Evolutionary conservation across 2,888 invertebrate genomes (phyloP), one percentile per base, ranked within the genome.

Genomic region (Junonia oenone): DNA sequence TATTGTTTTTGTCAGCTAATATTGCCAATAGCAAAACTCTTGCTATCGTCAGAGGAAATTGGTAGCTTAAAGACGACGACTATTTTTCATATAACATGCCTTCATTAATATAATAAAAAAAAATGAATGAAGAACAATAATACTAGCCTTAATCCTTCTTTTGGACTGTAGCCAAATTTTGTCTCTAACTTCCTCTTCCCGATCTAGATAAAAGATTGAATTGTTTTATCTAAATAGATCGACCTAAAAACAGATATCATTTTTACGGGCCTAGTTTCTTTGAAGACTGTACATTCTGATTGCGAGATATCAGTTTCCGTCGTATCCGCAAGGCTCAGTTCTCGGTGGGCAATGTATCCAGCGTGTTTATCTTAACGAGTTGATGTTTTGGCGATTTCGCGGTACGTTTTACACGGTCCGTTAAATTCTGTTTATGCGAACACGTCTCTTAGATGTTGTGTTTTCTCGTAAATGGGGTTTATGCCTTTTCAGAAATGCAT

Each of bases 321-420:
- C 37, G 38, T 54, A 49, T 62, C 49, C 54, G 43, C 33, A 49
- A 51, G 52, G 58, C 51, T 52, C 46, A 52, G 55, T 55, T 59
- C 55, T 29, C 48, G 37, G 56, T 59, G 54, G 59, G 19, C 37
- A 54, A 57, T 57, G 49, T 55, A 15, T 55, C 51, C 43, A 60
- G 35, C 61, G 58, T 63, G 59, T 73, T 67, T 67, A 55, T 69
- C 66, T 66, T 65, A 68, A 68, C 65, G 66, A 72, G 65, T 64
- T 63, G 64, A 62, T 63, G 67, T 63, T 71, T 68, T 56, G 63
- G 63, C 58, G 66, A 72, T 73, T 73, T 73, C 63, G 63, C 64
- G 69, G 65, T 55, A 59, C 51, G 64, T 72, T 72, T 62, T 64
- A 59, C 65, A 73, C 53, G 69, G 67, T 55, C 65, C 63, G 59